phyloP scores from a whole-genome alignment of 2,888 invertebrate genomes.

The Sarcophaga carnaria region DNA sequence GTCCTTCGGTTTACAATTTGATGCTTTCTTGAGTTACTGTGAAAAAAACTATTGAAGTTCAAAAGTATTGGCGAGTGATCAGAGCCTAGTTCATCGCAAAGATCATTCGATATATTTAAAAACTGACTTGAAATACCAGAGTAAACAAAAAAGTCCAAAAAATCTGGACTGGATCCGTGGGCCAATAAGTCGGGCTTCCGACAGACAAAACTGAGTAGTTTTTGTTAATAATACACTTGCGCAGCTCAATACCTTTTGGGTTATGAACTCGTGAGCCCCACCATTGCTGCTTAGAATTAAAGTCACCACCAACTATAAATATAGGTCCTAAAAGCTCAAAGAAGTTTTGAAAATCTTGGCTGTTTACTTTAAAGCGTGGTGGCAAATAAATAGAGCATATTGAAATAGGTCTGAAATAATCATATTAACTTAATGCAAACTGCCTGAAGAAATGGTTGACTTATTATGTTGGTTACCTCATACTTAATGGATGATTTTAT shows the following conservation, averaged over 20 bases:
- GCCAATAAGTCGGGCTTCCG: no score
- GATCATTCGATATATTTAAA: not conserved
- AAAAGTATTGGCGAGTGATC: not conserved
- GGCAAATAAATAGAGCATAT: slow-evolving; percentile 49
- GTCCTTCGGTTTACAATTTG: no score
- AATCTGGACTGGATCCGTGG: no score
- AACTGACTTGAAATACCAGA: no score
- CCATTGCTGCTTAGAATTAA: slow-evolving; percentile 9
- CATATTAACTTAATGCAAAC: slow-evolving; percentile 40
- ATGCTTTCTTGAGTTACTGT: no score
- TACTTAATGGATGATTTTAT: slow-evolving; percentile 51
- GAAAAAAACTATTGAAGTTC: not conserved
- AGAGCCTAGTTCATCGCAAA: not conserved
- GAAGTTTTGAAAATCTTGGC: not conserved
- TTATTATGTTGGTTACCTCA: slow-evolving; percentile 19
- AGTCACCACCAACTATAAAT: no score
- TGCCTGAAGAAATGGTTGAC: slow-evolving; percentile 28
- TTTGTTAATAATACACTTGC: no score
- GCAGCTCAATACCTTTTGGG: not conserved
- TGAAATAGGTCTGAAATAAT: not conserved
- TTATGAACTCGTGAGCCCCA: slow-evolving; percentile 13
- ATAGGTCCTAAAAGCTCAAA: no score
- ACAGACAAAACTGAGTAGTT: no score
- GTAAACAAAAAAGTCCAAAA: no score
- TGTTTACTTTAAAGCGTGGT: slow-evolving; percentile 31